Conservation (phyloP, 2,797 vertebrate genomes). For the Myioborus melanocephalus region DNA sequence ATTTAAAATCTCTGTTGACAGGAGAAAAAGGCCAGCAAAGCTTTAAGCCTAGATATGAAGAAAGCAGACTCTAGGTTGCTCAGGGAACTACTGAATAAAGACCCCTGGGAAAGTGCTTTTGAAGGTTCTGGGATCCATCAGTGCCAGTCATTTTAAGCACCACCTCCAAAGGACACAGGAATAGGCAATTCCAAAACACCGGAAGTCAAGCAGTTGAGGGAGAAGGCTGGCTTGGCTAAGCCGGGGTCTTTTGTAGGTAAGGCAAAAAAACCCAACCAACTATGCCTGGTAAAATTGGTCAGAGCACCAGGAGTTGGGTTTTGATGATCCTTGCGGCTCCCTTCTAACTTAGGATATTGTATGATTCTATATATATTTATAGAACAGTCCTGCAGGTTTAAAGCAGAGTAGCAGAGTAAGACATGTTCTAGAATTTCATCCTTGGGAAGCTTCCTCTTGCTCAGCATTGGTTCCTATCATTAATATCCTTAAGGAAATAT, state of each 20-base stretch:
- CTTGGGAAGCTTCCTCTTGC: neutral
- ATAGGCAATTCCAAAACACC: neutral
- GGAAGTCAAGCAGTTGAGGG: neutral
- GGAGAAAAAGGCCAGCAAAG: neutral
- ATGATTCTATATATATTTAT: neutral
- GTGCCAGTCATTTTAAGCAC: neutral
- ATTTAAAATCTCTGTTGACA: neutral
- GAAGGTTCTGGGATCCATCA: neutral
- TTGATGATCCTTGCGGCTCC: neutral
- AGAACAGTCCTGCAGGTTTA: neutral
- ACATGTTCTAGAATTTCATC: neutral
- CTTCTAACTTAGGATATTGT: neutral
- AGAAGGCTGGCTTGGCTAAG: neutral
- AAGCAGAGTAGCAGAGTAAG: neutral
- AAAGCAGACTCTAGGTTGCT: neutral
- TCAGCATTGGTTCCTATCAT: neutral
- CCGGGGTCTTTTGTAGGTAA: neutral
- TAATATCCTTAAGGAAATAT: neutral
- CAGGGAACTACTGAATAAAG: neutral
- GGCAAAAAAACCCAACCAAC: no score
- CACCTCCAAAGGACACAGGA: neutral
- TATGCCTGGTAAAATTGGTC: neutral
- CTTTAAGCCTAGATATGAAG: neutral
- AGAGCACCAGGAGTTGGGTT: neutral
- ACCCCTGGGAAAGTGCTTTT: neutral